Evolutionary conservation across 2,797 vertebrate genomes (phyloP), one percentile per base, ranked within the genome.

Genomic region (Mormyrus proboscirostris): DNA sequence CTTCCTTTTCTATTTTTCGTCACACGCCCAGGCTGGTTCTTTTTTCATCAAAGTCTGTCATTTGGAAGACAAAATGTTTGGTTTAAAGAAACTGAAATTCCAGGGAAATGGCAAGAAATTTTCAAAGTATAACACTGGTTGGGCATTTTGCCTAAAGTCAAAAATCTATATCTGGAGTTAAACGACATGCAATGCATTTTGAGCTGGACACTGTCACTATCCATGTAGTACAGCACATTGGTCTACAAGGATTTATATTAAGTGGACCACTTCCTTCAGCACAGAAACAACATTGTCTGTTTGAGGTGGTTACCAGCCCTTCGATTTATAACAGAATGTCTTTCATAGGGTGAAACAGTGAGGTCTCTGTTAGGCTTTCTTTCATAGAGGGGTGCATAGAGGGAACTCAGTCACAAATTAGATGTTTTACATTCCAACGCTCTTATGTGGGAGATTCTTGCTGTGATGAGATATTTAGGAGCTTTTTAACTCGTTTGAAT

Each of bases 371-470:
- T 89, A 19, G 10, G 29, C n/a, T 85, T 12, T 87, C 89, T 57
- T 55, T 87, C 84, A 73, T 9, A 86, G 44, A n/a, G 8, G 14
- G 57, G 8, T 41, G 85, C 33, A 86, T 29, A 76, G 89, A 86
- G 65, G 25, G 29, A 87, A 55, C 89, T 87, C 65, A 73, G 84
- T 89, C 49, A 87, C 38, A 49, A 87, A 7, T 62, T 22, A 86
- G 49, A 89, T 87, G 83, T 25, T 89, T 89, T 89, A 65, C 83
- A 73, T 89, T 73, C 89, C 83, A 65, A 47, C 22, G 6, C 84
- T 25, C 9, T 73, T 76, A 55, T 53, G 83, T 69, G 84, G 89
- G 84, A 25, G 29, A 22, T 89, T 53, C 57, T 22, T 73, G 59
- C 59, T 29, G 22, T 47, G 51, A 51, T 84, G 82, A 88, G 7